Evolutionary conservation across 2,113 vertebrate species (phyloP), one percentile per base, ranked within the genome.

Genomic region (Syrrhaptes paradoxus): DNA sequence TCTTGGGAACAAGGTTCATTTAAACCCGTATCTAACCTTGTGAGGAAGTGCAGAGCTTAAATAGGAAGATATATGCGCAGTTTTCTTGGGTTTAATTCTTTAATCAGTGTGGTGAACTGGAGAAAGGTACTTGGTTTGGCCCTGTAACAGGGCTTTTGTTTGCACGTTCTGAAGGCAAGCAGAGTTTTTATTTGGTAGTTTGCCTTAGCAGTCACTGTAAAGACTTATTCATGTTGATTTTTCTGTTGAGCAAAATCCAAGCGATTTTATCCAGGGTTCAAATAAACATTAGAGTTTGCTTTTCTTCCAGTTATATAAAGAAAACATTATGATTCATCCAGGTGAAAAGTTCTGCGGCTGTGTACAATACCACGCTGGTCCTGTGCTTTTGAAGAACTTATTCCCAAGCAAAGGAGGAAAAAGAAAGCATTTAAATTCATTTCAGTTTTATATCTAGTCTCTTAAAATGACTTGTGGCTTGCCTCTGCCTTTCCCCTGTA

Each of bases 321-420:
- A 86, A 92, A 94, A 88, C 59, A 49, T 48, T 46, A 10, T 94
- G 80, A 95, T 90, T 93, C 83, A 96, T 74, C 55, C 59, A 84
- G 91, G 94, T 93, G 89, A 84, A 80, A 68, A 89, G 68, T 76
- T 90, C 63, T 83, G 63, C 2, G 6, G 63, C 48, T 87, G 41
- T n/a, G 25, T 65, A 14, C 41, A 28, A n/a, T 34, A 16, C 32
- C 18, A 4, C 1, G 1, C 45, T 38, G 21, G 20, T 45, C 36
- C 43, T 58, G 18, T n/a, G 83, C 80, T 81, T 67, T 84, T 95
- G 90, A 71, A 90, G 86, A 71, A 93, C 80, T 32, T 49, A 46
- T 22, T 16, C 55, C 34, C 19, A 38, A 67, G 73, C 59, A 78
- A 38, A 93, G 31, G 38, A 48, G 25, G n/a, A 36, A 6, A 70